Evolutionary conservation across 2,888 invertebrate genomes (phyloP).

Genomic region (Apodemia mormo): DNA sequence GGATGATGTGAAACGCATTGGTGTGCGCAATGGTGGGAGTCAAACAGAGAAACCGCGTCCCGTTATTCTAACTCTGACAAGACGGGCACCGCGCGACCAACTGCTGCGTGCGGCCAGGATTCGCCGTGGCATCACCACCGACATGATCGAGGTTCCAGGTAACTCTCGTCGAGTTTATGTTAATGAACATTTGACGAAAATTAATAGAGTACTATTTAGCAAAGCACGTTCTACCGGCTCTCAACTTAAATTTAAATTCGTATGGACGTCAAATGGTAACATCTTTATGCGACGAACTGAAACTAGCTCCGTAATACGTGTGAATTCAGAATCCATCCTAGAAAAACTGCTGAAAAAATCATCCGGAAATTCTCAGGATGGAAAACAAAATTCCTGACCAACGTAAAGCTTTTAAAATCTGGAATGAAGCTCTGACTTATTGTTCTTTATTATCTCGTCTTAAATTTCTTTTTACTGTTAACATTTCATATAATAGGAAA

Average conservation of each 20-base stretch:
- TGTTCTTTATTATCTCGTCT: neutral
- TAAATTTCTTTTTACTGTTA: too few species aligned
- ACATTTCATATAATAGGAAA: too few species aligned
- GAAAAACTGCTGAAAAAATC: neutral
- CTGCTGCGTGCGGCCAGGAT: neutral
- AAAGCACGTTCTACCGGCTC: neutral
- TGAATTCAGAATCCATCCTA: neutral
- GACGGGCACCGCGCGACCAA: neutral
- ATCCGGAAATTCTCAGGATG: neutral
- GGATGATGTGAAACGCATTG: neutral
- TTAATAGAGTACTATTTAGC: neutral
- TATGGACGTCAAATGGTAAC: slow-evolving; percentile 3
- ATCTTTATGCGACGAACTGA: neutral
- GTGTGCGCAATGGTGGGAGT: neutral
- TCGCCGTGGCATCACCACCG: neutral
- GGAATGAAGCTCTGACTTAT: neutral
- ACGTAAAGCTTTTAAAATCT: too few species aligned
- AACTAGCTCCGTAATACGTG: slow-evolving; percentile 10
- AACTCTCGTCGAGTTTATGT: neutral
- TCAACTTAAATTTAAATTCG: neutral
- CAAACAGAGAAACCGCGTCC: neutral
- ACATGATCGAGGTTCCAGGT: neutral
- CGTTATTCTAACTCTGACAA: neutral
- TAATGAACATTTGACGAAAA: slow-evolving; percentile 10
- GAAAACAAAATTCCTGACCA: neutral